Evolutionary conservation across 2,888 invertebrate species (phyloP).

Genomic region (Thecophora atra): DNA sequence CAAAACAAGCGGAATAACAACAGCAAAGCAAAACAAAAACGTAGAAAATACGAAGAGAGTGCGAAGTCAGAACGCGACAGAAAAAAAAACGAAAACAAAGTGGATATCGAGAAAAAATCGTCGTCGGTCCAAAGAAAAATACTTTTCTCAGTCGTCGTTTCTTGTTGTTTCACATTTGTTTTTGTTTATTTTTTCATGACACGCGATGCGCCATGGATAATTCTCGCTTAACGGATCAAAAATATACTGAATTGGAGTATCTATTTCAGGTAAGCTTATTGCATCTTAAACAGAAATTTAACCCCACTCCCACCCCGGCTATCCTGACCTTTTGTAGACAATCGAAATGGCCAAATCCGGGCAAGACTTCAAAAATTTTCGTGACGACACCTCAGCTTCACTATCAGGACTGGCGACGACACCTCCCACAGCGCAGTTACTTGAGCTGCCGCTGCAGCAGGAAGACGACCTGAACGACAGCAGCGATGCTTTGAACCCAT

Average conservation of each 20-base stretch:
- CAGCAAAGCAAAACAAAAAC: constrained; percentile 39
- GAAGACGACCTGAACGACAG: constrained; percentile 35
- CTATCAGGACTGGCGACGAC: constrained; percentile 40
- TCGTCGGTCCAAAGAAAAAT: constrained; percentile 35
- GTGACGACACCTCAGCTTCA: constrained; percentile 33
- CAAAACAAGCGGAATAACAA: constrained; percentile 32
- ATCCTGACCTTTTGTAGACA: constrained; percentile 43
- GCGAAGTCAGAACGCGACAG: constrained; percentile 39
- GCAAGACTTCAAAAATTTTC: constrained; percentile 44
- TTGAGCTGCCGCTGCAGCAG: constrained; percentile 44
- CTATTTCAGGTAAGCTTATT: constrained; percentile 47
- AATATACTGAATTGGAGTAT: constrained; percentile 49
- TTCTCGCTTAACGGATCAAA: constrained; percentile 46
- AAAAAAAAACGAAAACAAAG: constrained; percentile 42
- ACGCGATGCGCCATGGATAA: constrained; percentile 34
- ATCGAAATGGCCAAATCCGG: constrained; percentile 52
- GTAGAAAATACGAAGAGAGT: constrained; percentile 37
- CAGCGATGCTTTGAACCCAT: constrained; percentile 30
- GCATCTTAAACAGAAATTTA: neutral
- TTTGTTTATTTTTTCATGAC: constrained; percentile 45
- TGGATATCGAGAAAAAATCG: constrained; percentile 42
- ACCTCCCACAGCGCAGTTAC: constrained; percentile 41
- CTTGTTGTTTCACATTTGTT: constrained; percentile 42
- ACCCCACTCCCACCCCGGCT: constrained; percentile 32
- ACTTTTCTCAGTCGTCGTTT: constrained; percentile 39